These are phyloP conservation scores for Nyctibius grandis DNA, from an alignment of 2,797 vertebrate genomes.

Conservation along the genomic window DNA sequence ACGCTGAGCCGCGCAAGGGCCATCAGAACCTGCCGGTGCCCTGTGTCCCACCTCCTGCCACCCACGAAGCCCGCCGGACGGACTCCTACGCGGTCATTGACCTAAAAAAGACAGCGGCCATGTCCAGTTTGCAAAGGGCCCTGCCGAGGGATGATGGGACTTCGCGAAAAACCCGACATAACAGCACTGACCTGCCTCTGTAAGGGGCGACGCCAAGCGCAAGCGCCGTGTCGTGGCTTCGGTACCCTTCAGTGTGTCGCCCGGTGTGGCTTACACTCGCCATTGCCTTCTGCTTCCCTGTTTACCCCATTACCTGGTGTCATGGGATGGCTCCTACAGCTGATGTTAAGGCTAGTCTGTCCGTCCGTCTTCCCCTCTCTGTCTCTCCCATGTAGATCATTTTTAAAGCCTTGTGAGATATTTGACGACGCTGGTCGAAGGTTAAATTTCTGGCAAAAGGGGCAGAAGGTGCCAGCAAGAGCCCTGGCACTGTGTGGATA, in stretches of 20 bases:
- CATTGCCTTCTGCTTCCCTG: not conserved
- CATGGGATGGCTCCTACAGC: not conserved
- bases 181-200: slow-evolving; percentile 99
- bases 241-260: not conserved
- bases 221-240: not conserved
- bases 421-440: not conserved
- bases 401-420: not conserved
- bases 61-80: slow-evolving; percentile 78
- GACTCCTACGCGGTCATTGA: slow-evolving; percentile 97
- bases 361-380: not conserved
- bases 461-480: not conserved
- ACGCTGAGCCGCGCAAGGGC: slow-evolving; percentile 75
- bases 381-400: not conserved
- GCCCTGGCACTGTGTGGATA: fast-evolving
- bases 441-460: not conserved
- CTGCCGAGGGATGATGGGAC: slow-evolving; percentile 96
- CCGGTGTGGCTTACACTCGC: not conserved
- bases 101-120: slow-evolving; percentile 96
- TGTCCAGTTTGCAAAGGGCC: slow-evolving; percentile 97
- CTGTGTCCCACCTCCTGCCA: slow-evolving; percentile 58
- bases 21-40: slow-evolving; percentile 63
- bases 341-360: slow-evolving; percentile 1
- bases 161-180: slow-evolving; percentile 96
- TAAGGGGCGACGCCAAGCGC: slow-evolving; percentile 57
- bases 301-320: not conserved